Percentiles rank a stretch among this genome's conserved stretches.
These are phyloP conservation scores for Danio tinwini DNA, from an alignment of 2,797 vertebrate genomes.

Conservation along the genomic window DNA sequence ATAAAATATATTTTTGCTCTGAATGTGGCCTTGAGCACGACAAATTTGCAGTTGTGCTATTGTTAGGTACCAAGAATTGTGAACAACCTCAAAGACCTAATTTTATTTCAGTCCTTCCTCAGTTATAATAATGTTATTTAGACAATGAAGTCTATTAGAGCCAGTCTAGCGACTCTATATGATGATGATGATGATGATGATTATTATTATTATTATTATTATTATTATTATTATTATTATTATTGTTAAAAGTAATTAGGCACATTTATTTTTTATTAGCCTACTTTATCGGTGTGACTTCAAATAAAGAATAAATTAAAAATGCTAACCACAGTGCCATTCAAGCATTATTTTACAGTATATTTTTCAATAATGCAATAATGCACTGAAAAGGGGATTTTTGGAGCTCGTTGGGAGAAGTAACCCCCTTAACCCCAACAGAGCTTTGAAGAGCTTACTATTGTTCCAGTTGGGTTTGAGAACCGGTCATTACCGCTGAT, in stretches of 20 bases:
- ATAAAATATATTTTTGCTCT: not conserved
- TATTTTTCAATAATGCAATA: not conserved
- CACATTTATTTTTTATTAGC: not conserved
- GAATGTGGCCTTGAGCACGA: not conserved
- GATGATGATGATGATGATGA: too few relatives aligned
- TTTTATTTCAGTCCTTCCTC: not conserved
- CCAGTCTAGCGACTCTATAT: too few relatives aligned
- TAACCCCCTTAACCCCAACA: constrained; percentile 45
- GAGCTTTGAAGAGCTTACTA: constrained; percentile 76
- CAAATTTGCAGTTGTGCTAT: not conserved
- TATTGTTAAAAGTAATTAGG: not conserved
- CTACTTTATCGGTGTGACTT: not conserved
- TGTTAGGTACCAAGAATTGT: not conserved
- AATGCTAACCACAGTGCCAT: too few relatives aligned
- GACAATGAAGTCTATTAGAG: not conserved
- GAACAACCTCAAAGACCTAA: not conserved
- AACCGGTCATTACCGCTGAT: constrained; percentile 97
- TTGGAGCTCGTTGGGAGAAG: constrained; percentile 1
- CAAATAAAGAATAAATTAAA: not conserved
- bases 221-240: too few relatives aligned
- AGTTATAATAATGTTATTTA: not conserved
- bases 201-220: too few relatives aligned
- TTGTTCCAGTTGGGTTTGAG: constrained; percentile 89
- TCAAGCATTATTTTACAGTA: not conserved
- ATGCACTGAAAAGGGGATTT: not conserved